Evolutionary conservation across 1,140 invertebrate genomes (phyloP).

Genomic region (Catajapyx aquilonaris): DNA sequence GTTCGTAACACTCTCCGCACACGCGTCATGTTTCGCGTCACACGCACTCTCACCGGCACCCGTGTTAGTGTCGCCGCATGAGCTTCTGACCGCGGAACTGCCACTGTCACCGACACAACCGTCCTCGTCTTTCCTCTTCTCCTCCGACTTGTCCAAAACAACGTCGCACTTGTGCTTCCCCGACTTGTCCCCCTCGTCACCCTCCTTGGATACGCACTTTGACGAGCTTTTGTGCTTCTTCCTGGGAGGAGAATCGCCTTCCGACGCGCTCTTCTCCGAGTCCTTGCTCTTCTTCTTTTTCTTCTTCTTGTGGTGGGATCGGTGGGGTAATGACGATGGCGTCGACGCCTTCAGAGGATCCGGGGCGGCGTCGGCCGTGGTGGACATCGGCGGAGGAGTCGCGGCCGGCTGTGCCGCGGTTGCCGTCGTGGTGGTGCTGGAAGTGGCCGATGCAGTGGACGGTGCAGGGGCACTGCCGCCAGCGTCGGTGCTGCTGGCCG

Average conservation of each 20-base stretch:
- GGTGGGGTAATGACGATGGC: no score
- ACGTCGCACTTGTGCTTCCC: no score
- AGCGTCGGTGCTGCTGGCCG: slow-evolving; percentile 4
- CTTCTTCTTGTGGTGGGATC: slow-evolving; percentile 6
- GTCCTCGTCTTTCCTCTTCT: no score
- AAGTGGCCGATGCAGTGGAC: slow-evolving; percentile 2
- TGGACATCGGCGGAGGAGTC: background rate
- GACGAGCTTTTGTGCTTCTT: background rate
- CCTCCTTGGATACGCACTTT: slow-evolving; percentile 7
- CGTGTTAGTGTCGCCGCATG: no score
- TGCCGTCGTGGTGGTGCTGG: slow-evolving; percentile 1
- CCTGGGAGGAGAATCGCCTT: background rate
- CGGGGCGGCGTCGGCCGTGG: background rate
- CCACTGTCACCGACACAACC: no score
- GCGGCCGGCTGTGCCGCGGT: background rate
- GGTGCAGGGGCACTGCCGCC: slow-evolving; percentile 4
- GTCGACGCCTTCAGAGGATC: slow-evolving; percentile 3
- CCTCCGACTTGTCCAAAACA: no score
- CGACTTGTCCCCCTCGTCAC: slow-evolving; percentile 8
- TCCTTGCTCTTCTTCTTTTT: slow-evolving; percentile 2
- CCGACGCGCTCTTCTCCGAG: background rate
- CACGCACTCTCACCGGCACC: no score
- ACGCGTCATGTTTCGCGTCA: background rate
- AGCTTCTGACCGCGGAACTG: no score
- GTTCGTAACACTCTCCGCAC: background rate